A percentile compares a stretch with the other conserved stretches of the same genome.
Evolutionary conservation across 2,113 vertebrate genomes (phyloP).

Genomic region (Megaleporinus macrocephalus): DNA sequence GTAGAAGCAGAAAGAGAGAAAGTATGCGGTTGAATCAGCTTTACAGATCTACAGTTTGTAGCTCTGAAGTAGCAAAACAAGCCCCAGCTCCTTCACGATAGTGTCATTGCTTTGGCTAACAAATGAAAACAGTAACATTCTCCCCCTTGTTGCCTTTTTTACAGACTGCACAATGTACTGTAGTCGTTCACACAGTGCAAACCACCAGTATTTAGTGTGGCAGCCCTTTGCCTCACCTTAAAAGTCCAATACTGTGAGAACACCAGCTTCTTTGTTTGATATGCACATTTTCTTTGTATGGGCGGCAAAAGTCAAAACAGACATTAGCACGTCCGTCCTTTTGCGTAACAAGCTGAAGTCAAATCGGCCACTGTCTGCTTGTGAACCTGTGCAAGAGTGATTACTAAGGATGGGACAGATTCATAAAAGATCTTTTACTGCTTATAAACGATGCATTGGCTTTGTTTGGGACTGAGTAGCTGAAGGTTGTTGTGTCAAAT

Average conservation of each 20-base stretch:
- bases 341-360: not conserved
- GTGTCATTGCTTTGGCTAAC: conserved; percentile 59
- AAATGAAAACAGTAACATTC: conserved; percentile 46
- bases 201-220: too few relatives aligned
- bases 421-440: not conserved
- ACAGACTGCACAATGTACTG: conserved; percentile 30
- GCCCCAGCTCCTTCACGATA: not conserved
- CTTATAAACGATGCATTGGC: not conserved
- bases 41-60: conserved; percentile 7
- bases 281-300: too few relatives aligned
- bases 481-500: not conserved
- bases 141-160: not conserved
- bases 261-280: too few relatives aligned
- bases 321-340: not conserved
- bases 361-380: not conserved
- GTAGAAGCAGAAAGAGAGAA: not conserved
- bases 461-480: not conserved
- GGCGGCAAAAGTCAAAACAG: not conserved
- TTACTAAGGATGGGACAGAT: not conserved
- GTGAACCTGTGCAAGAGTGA: not conserved
- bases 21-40: not conserved
- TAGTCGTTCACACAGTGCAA: not conserved
- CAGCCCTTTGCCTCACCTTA: too few relatives aligned
- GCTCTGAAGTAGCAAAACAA: not conserved
- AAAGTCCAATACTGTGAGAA: too few relatives aligned